Base-by-base conservation (phyloP, 2,888 invertebrate genomes). In the Tinea trinotella region DNA sequence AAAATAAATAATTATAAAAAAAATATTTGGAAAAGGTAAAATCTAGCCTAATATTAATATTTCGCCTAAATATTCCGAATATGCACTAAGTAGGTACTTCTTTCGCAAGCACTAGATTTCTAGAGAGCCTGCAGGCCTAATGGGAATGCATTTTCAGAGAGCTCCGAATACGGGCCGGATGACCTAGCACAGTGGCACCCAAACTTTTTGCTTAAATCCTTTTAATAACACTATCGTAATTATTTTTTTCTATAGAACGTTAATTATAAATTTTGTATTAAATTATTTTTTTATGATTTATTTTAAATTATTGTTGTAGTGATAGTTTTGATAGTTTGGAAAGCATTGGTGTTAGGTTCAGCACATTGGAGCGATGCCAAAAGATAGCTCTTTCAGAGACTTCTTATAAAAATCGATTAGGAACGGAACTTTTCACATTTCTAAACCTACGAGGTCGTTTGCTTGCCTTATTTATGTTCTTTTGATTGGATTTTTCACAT, bases 91-190 rank as follows among this genome's bases (percentile, higher is more conserved):
- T 40, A 40, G 13, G 40, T 13, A 40, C 40, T 15, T 40, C n/a
- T 48, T 48, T 17, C 13, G 7, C 15, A 19, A 19, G 48, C 17
- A 48, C 15, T 48, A 68, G 67, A 63, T 61, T 64, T 63, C 67
- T 73, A 60, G 62, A 60, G 62, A 62, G 68, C 63, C 61, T 20
- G 20, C 12, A 40, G 57, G 60, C 67, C 69, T 80, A 80, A 80
- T 76, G 69, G 74, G 65, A 66, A 67, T 73, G 74, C 72, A 74
- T 74, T 74, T 70, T 67, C 66, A 64, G 68, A 48, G 20, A 17
- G 18, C 20, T 18, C 19, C 40, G 30, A 40, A 15, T 13, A 40
- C 40, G 40, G 15, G 40, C 40, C 7, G 40, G 40, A 30, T 30
- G 30, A 40, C 40, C 40, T 3, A 40, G 13, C 3, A 15, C 40